phyloP scores from a whole-genome alignment of 2,797 vertebrate species.

The Poecilia gillii region DNA sequence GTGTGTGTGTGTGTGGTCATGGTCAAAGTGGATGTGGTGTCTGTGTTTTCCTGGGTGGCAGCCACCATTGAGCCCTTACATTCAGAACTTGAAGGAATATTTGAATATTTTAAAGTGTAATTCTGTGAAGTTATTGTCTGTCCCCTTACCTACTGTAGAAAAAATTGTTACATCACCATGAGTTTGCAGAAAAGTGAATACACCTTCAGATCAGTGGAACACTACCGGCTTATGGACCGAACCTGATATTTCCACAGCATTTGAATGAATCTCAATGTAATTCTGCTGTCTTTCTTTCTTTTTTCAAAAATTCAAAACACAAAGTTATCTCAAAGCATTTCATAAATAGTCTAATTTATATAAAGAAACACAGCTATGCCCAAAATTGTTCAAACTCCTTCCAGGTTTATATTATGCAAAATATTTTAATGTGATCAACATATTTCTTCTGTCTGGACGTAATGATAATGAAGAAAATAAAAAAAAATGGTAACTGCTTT shows the following conservation, averaged over 20 bases:
- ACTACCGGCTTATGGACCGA: not conserved
- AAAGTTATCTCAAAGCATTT: not conserved
- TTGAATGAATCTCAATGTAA: too few relatives aligned
- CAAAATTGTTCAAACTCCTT: not conserved
- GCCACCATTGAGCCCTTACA: constrained; percentile 19
- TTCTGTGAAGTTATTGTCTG: not conserved
- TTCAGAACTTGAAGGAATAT: constrained; percentile 15
- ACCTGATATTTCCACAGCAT: not conserved
- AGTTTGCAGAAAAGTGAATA: not conserved
- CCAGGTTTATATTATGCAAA: not conserved
- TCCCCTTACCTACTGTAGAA: not conserved
- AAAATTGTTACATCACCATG: not conserved
- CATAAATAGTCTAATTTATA: not conserved
- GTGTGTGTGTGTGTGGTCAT: constrained; percentile 28
- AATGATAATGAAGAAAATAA: not conserved
- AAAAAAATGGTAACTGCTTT: too few relatives aligned
- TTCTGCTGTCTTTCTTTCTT: too few relatives aligned
- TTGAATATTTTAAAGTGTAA: not conserved
- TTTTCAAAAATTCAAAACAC: not conserved
- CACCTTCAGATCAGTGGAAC: not conserved
- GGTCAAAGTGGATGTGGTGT: constrained; percentile 33
- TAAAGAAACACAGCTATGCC: not conserved
- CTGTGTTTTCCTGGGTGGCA: constrained; percentile 32
- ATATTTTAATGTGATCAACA: not conserved
- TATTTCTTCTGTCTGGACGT: not conserved